These are phyloP conservation scores for Odobenus rosmarus DNA, from an alignment of 2,113 vertebrate genomes.

Conservation along the genomic window DNA sequence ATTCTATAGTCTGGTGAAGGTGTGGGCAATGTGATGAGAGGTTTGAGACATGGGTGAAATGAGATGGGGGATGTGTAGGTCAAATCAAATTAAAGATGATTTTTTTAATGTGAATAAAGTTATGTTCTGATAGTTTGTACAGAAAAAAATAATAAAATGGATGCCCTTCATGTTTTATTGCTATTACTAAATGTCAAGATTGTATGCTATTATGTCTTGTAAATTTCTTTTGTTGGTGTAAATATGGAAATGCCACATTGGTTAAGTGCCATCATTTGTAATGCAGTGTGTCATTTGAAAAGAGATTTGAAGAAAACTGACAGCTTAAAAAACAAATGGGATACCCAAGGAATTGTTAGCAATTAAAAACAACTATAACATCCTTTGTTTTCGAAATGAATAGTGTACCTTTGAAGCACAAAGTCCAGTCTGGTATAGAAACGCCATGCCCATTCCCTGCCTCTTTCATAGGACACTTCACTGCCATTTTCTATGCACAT, in stretches of 20 bases:
- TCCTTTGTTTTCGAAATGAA: slow-evolving; percentile 89
- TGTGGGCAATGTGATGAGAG: slow-evolving; percentile 92
- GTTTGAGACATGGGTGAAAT: slow-evolving; percentile 89
- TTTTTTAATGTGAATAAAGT: slow-evolving; percentile 90
- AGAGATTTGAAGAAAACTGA: slow-evolving; percentile 81
- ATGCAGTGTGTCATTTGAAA: slow-evolving; percentile 93
- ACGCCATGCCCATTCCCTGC: slow-evolving; percentile 86
- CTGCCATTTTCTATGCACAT: slow-evolving; percentile 94
- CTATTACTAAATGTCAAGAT: slow-evolving; percentile 93
- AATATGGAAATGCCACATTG: slow-evolving; percentile 93
- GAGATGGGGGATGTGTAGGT: slow-evolving; percentile 90
- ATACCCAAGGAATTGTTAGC: slow-evolving; percentile 83
- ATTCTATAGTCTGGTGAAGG: slow-evolving; percentile 92
- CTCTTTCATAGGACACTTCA: slow-evolving; percentile 87
- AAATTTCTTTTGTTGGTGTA: slow-evolving; percentile 97
- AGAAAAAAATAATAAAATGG: slow-evolving; percentile 91
- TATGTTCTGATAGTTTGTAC: slow-evolving; percentile 96
- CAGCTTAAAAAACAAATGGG: slow-evolving; percentile 78
- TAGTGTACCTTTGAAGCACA: slow-evolving; percentile 87
- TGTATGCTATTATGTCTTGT: slow-evolving; percentile 96
- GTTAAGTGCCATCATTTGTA: slow-evolving; percentile 95
- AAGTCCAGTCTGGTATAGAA: slow-evolving; percentile 81
- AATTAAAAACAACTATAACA: slow-evolving; percentile 85
- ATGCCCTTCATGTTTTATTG: slow-evolving; percentile 90
- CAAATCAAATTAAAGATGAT: slow-evolving; percentile 90